phyloP scores from a whole-genome alignment of 2,797 vertebrate genomes.

The Sebastes steindachneri region DNA sequence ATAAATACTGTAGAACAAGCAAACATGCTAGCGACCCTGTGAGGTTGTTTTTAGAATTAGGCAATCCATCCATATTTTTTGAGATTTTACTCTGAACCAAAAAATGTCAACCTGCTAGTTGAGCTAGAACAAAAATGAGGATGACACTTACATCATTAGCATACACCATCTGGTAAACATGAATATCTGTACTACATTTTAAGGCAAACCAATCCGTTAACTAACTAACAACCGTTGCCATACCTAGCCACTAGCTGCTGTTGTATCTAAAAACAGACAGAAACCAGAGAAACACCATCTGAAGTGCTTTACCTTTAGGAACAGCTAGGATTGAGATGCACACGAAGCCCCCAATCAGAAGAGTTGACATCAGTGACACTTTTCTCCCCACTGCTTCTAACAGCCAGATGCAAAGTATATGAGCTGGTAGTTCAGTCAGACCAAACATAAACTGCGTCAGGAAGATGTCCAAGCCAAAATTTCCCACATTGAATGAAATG shows the following conservation, averaged over 20 bases:
- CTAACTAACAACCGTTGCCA: no score
- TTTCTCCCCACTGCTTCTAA: conserved; percentile 83
- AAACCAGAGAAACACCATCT: neutral
- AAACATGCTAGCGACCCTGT: neutral
- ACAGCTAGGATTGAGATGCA: conserved; percentile 80
- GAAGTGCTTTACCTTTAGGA: conserved; percentile 79
- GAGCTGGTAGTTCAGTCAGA: conserved; percentile 83
- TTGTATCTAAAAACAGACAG: no score
- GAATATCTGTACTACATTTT: neutral
- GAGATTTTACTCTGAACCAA: neutral
- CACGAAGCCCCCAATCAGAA: conserved; percentile 80
- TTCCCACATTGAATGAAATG: conserved; percentile 85
- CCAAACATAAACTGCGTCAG: conserved; percentile 89
- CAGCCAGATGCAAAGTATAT: conserved; percentile 79
- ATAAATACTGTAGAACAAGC: no score
- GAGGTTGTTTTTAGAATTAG: neutral
- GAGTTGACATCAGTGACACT: conserved; percentile 71
- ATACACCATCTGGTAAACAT: neutral
- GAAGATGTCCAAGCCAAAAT: conserved; percentile 88
- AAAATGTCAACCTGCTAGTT: neutral
- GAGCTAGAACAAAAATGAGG: neutral
- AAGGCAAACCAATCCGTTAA: neutral
- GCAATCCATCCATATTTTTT: neutral
- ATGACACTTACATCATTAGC: neutral
- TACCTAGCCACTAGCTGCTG: no score